Percentiles rank a stretch among this genome's conserved stretches.
Conservation (phyloP, 2,888 invertebrate species). For the Synergus itoensis region DNA sequence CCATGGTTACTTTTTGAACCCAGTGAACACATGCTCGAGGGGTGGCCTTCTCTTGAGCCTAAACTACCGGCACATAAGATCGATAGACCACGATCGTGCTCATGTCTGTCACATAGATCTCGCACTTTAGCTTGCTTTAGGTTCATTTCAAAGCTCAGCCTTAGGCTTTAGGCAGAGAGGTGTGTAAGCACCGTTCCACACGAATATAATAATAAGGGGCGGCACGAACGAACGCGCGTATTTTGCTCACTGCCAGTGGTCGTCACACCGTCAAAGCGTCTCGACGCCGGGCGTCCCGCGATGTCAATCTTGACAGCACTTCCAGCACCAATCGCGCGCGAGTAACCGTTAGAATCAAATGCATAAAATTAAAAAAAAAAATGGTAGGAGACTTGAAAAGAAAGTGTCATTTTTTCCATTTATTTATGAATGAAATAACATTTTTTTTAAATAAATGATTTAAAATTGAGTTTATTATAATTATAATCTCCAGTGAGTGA, state of each 20-base stretch:
- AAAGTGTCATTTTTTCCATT: neutral
- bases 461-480: neutral
- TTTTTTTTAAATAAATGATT: neutral
- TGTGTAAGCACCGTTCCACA: slow-evolving; percentile 20
- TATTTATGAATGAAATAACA: neutral
- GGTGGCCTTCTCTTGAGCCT: slow-evolving; percentile 21
- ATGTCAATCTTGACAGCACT: slow-evolving; percentile 27
- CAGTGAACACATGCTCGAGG: slow-evolving; percentile 34
- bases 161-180: slow-evolving; percentile 19
- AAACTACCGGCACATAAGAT: slow-evolving; percentile 25
- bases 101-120: slow-evolving; percentile 25
- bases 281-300: slow-evolving; percentile 35
- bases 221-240: slow-evolving; percentile 32
- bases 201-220: slow-evolving; percentile 15
- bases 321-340: neutral
- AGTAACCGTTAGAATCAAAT: neutral
- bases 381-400: neutral
- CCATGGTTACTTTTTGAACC: slow-evolving; percentile 19
- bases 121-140: slow-evolving; percentile 32
- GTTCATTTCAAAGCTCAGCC: neutral
- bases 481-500: neutral
- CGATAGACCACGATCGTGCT: slow-evolving; percentile 36
- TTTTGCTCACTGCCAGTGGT: slow-evolving; percentile 34
- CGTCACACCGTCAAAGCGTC: slow-evolving; percentile 35
- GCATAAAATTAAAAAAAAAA: neutral